Conservation (phyloP, 2,888 invertebrate species). For the Tipula unca region DNA sequence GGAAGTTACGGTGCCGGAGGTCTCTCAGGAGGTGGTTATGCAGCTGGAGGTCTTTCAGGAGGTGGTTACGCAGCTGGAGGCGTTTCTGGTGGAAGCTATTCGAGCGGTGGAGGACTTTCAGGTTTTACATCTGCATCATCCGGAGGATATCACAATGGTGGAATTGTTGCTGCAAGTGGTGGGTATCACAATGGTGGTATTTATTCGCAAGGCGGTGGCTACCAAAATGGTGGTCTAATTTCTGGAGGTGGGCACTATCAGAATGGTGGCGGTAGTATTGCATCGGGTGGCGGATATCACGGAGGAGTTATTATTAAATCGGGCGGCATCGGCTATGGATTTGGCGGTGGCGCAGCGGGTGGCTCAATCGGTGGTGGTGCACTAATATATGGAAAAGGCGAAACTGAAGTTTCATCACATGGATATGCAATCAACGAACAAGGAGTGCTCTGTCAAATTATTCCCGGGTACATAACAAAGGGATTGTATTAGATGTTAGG, state of each 20-base stretch:
- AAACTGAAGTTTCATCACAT: not conserved
- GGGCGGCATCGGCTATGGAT: not conserved
- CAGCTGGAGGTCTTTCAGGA: slow-evolving; percentile 20
- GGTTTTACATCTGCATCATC: slow-evolving; percentile 23
- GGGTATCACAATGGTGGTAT: not conserved
- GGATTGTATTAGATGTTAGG: slow-evolving; percentile 9
- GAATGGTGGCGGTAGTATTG: not conserved
- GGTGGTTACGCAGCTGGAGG: not conserved
- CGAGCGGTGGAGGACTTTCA: not conserved
- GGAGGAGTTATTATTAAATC: not conserved
- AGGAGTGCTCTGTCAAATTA: not conserved
- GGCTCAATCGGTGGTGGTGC: not conserved
- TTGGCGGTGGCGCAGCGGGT: not conserved
- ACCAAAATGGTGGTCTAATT: not conserved
- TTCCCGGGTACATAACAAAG: not conserved
- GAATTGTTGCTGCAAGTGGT: not conserved
- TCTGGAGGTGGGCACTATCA: not conserved
- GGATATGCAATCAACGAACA: not conserved
- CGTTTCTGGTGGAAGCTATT: not conserved
- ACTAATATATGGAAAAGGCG: not conserved
- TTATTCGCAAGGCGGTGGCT: not conserved
- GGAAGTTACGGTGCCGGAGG: slow-evolving; percentile 24
- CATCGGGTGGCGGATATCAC: not conserved
- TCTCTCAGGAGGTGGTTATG: slow-evolving; percentile 20
- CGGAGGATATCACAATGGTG: not conserved